These are phyloP conservation scores for Neoarius graeffei DNA, from an alignment of 2,113 vertebrate genomes.

Conservation along the genomic window DNA sequence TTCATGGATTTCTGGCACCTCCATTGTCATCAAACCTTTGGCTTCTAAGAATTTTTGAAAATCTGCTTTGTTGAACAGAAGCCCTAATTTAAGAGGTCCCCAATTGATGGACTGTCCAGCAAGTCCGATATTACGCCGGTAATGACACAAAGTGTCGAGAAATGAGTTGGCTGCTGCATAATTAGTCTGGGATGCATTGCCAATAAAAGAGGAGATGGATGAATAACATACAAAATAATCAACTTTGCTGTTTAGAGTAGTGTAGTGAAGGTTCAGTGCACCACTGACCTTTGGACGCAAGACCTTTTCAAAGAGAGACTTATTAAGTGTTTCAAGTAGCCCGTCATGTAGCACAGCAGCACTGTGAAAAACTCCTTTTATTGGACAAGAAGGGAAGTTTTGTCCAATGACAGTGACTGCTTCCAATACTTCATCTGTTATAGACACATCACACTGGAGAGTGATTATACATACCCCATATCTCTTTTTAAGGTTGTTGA, in stretches of 20 bases:
- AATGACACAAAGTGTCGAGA: constrained; percentile 81
- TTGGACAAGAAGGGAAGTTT: constrained; percentile 65
- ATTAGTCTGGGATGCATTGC: constrained; percentile 80
- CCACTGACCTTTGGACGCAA: constrained; percentile 83
- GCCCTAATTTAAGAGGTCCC: constrained; percentile 82
- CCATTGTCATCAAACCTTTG: constrained; percentile 79
- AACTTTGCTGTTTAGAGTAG: constrained; percentile 73
- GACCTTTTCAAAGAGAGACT: constrained; percentile 78
- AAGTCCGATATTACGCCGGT: constrained; percentile 78
- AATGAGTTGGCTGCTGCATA: constrained; percentile 90
- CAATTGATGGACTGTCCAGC: constrained; percentile 84
- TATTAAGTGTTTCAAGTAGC: constrained; percentile 71
- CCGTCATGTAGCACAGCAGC: constrained; percentile 81
- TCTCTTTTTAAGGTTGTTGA: constrained; percentile 68
- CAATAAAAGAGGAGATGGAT: constrained; percentile 82
- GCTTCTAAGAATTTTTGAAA: constrained; percentile 75
- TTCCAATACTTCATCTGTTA: constrained; percentile 63
- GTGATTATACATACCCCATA: constrained; percentile 63
- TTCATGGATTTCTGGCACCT: constrained; percentile 74
- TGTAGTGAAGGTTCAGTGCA: constrained; percentile 79
- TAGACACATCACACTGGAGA: constrained; percentile 75
- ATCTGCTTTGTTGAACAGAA: constrained; percentile 73
- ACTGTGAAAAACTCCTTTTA: constrained; percentile 86
- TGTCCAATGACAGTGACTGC: constrained; percentile 64
- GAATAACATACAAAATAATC: constrained; percentile 89